Conservation (phyloP, 1,140 invertebrate genomes). For the Neodiprion fabricii region DNA sequence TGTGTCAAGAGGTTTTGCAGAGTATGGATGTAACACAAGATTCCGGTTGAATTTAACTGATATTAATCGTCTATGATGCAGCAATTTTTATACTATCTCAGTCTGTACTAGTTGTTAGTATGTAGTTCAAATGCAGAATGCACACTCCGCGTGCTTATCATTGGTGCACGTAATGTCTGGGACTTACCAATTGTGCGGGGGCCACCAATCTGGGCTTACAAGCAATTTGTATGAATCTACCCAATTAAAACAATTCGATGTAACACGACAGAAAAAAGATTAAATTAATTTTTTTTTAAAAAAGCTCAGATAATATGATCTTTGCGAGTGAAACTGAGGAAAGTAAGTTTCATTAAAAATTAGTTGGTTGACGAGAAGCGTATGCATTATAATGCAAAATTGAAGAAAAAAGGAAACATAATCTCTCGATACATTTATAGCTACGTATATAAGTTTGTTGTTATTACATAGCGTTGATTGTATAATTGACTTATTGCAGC, state of each 20-base stretch:
- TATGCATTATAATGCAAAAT: not conserved
- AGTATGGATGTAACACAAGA: not conserved
- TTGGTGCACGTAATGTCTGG: not conserved
- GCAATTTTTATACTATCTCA: slow-evolving; percentile 12
- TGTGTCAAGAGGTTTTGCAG: slow-evolving; percentile 22
- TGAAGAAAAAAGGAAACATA: not conserved
- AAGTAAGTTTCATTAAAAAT: not conserved
- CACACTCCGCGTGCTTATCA: slow-evolving; percentile 6
- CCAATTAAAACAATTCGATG: slow-evolving; percentile 21
- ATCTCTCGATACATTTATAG: too few relatives aligned
- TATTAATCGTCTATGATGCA: not conserved
- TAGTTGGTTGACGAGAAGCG: not conserved
- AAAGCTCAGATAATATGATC: not conserved
- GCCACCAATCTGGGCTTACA: slow-evolving; percentile 27
- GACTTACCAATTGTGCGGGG: slow-evolving; percentile 32
- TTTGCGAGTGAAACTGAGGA: too few relatives aligned
- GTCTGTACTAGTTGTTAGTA: slow-evolving; percentile 19
- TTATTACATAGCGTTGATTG: too few relatives aligned
- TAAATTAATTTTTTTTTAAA: not conserved
- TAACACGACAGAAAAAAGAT: slow-evolving; percentile 9
- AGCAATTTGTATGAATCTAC: slow-evolving; percentile 28
- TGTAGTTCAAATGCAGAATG: slow-evolving; percentile 11
- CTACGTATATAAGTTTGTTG: too few relatives aligned
- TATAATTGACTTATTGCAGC: too few relatives aligned
- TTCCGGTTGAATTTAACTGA: not conserved